A percentile compares a stretch with the other conserved stretches of the same genome.
Conservation (phyloP, 2,113 vertebrate species). For the Hiodon alosoides region DNA sequence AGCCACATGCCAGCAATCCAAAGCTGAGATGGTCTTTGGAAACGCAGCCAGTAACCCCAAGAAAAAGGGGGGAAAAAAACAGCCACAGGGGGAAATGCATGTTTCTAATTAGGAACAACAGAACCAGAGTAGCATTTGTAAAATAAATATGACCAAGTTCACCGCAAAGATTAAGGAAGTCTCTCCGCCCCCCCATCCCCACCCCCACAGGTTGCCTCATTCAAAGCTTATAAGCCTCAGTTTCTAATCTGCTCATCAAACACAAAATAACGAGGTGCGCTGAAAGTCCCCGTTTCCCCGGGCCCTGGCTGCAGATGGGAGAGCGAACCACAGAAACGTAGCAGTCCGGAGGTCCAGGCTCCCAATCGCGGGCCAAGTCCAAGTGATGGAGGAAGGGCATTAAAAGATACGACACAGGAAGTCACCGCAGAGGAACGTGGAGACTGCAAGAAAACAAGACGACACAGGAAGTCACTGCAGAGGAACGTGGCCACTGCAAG, state of each 20-base stretch:
- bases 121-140: neutral
- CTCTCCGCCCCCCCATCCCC: neutral
- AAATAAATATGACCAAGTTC: neutral
- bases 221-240: neutral
- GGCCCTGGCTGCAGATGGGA: neutral
- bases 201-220: neutral
- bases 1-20: neutral
- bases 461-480: neutral
- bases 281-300: neutral
- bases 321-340: neutral
- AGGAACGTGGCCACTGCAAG: neutral
- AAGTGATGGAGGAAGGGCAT: neutral
- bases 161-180: neutral
- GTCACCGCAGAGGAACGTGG: neutral
- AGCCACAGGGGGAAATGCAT: neutral
- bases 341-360: neutral
- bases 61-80: neutral
- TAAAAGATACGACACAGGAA: constrained; percentile 1
- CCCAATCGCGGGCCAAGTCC: too few relatives aligned
- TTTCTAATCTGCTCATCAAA: neutral
- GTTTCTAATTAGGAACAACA: constrained; percentile 6
- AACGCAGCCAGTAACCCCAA: neutral
- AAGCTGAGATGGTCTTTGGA: neutral
- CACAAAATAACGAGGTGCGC: neutral
- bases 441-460: neutral